Percentiles rank a stretch among this genome's conserved stretches.
Conservation (phyloP, 2,797 vertebrate species). For the Sardinella longiceps region DNA sequence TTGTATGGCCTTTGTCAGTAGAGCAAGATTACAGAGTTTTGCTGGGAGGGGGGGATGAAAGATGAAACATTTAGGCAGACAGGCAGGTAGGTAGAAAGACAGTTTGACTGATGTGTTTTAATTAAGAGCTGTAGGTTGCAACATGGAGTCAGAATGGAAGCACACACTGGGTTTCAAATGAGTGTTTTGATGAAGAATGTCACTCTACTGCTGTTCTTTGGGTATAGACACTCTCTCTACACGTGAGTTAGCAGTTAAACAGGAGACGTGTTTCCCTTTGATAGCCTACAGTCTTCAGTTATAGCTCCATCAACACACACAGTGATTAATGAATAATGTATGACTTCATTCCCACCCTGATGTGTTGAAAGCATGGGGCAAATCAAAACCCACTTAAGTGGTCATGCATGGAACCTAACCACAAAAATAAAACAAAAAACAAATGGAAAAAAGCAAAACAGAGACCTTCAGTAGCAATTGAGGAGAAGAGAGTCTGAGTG, state of each 20-base stretch:
- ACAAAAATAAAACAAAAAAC: neutral
- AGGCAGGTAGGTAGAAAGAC: neutral
- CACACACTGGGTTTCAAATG: neutral
- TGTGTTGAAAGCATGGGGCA: neutral
- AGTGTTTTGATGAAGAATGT: slow-evolving; percentile 2
- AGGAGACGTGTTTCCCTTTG: neutral
- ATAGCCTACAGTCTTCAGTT: neutral
- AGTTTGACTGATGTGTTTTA: neutral
- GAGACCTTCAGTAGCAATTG: too few relatives aligned
- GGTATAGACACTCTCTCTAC: neutral
- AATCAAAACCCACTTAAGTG: neutral
- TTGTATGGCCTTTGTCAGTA: neutral
- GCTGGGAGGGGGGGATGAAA: neutral
- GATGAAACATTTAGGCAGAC: neutral
- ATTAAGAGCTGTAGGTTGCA: neutral
- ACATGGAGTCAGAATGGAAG: neutral
- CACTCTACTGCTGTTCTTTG: neutral
- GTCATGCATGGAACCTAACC: neutral
- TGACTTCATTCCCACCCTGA: neutral
- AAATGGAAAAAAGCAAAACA: neutral
- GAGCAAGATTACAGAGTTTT: neutral
- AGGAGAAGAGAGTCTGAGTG: neutral
- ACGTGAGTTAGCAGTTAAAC: neutral
- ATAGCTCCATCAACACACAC: neutral
- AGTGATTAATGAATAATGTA: neutral